Evolutionary conservation across 1,140 invertebrate species (phyloP).

Genomic region (Bombus waltoni): DNA sequence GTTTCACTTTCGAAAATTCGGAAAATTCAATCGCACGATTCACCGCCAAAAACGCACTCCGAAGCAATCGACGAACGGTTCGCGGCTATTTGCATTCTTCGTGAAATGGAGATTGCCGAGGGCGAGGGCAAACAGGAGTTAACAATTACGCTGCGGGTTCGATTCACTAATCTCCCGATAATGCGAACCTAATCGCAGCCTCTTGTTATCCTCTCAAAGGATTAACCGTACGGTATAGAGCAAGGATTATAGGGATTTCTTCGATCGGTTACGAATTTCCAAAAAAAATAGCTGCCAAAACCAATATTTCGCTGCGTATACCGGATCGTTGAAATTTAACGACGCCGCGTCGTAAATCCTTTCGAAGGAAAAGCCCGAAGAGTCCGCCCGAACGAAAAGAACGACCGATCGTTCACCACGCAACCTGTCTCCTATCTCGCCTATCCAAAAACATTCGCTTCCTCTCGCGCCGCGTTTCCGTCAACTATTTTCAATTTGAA

Average conservation of each 20-base stretch:
- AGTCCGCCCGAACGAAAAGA: too few species aligned
- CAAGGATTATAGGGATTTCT: conserved; percentile 44
- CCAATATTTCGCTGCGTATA: background rate
- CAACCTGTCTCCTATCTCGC: background rate
- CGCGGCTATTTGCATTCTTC: background rate
- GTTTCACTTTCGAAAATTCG: too few species aligned
- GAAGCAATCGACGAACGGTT: background rate
- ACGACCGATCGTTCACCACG: background rate
- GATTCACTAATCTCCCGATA: conserved; percentile 19
- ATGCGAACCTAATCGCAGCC: conserved; percentile 28
- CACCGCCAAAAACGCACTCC: background rate
- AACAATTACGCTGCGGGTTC: conserved; percentile 22
- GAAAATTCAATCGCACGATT: background rate
- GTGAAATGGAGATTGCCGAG: background rate
- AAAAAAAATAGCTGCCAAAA: background rate
- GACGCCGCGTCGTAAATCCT: background rate
- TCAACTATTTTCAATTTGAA: conserved; percentile 14
- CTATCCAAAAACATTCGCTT: background rate
- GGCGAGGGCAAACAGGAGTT: background rate
- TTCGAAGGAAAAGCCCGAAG: background rate
- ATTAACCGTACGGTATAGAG: conserved; percentile 34
- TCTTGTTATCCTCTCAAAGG: conserved; percentile 31
- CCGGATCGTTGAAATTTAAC: background rate
- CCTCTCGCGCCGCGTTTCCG: background rate
- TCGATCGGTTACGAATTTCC: conserved; percentile 16